phyloP scores from a whole-genome alignment of 1,140 invertebrate species.

The Catajapyx aquilonaris region DNA sequence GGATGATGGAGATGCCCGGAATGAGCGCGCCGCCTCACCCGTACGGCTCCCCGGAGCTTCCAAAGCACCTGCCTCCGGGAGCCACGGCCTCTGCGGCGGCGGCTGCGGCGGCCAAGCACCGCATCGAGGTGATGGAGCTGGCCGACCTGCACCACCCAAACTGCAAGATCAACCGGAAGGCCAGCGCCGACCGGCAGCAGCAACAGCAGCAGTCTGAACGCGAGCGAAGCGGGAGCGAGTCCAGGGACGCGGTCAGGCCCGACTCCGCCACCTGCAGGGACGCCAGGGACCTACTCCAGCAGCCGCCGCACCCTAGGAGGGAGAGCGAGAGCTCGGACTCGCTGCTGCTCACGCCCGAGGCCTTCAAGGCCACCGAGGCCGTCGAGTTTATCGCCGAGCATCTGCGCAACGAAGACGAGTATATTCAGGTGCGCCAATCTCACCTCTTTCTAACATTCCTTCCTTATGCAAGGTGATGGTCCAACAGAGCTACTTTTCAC shows the following conservation, averaged over 20 bases:
- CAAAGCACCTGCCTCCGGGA: conserved; percentile 38
- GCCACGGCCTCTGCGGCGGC: conserved; percentile 11
- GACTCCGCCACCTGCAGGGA: too few relatives aligned
- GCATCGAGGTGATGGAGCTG: conserved; percentile 81
- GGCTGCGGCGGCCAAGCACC: conserved; percentile 35
- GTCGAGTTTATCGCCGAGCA: conserved; percentile 97
- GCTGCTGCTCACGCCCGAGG: conserved; percentile 70
- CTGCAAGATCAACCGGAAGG: conserved; percentile 77
- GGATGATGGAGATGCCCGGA: conserved; percentile 91
- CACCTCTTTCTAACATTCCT: too few relatives aligned
- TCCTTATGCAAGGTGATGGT: too few relatives aligned
- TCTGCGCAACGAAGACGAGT: conserved; percentile 86
- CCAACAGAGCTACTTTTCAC: too few relatives aligned
- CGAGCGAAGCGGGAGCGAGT: conserved; percentile 27
- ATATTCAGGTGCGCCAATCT: conserved; percentile 74
- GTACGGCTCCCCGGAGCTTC: conserved; percentile 54
- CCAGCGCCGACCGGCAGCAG: conserved; percentile 32
- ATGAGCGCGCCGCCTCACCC: conserved; percentile 63
- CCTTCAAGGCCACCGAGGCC: conserved; percentile 85
- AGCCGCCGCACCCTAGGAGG: conserved; percentile 34
- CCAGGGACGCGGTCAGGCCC: conserved; percentile 17
- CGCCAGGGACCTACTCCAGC: too few relatives aligned
- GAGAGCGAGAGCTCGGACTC: conserved; percentile 83
- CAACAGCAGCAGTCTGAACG: too few relatives aligned
- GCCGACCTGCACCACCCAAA: conserved; percentile 88